phyloP scores from a whole-genome alignment of 2,113 vertebrate species.

The Crocuta crocuta region DNA sequence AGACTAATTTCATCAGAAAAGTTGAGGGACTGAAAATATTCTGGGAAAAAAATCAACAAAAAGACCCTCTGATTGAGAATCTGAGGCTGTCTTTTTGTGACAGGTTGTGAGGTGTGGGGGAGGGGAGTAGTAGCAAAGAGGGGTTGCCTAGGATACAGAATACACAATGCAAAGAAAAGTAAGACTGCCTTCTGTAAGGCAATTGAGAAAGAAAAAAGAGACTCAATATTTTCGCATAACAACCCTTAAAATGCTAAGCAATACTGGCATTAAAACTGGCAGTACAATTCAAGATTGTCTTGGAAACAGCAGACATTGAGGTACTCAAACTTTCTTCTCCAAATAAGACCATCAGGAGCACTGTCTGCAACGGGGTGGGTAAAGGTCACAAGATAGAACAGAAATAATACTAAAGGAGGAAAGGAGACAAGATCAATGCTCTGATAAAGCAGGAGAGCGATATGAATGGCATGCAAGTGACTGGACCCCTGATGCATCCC shows the following conservation, averaged over 20 bases:
- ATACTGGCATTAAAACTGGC: background rate
- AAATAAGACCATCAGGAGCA: background rate
- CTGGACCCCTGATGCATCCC: too few species aligned
- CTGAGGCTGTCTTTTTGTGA: background rate
- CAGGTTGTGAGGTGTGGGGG: background rate
- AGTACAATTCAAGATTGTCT: background rate
- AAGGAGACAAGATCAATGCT: background rate
- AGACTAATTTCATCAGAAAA: background rate
- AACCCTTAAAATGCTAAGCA: background rate
- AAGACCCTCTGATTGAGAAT: background rate
- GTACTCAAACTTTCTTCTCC: background rate
- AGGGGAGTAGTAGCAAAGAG: background rate
- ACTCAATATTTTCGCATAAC: background rate
- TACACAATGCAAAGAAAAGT: background rate
- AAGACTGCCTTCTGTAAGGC: background rate
- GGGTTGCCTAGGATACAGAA: slow-evolving; percentile 51
- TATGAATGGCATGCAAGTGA: background rate
- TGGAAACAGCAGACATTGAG: background rate
- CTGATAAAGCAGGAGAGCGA: background rate
- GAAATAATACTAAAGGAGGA: background rate
- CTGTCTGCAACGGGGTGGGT: background rate
- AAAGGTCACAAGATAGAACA: background rate
- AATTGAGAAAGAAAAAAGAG: background rate
- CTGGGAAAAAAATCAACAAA: background rate
- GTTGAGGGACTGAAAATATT: background rate